phyloP scores from a whole-genome alignment of 2,113 vertebrate genomes.

The Ammospiza nelsoni region DNA sequence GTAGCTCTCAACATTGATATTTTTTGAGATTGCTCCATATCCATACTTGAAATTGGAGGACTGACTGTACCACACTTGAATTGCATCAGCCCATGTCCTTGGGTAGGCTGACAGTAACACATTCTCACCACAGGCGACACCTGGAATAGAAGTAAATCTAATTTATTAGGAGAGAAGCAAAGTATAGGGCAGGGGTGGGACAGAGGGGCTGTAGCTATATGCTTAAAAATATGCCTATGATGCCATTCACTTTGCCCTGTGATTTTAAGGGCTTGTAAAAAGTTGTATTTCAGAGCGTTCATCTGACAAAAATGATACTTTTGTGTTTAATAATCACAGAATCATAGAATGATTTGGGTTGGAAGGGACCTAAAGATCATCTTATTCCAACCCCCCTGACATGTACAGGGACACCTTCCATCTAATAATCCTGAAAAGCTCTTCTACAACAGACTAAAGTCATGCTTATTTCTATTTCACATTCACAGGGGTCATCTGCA shows the following conservation, averaged over 20 bases:
- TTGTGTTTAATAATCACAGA: background rate
- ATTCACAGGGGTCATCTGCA: background rate
- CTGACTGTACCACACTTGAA: slow-evolving; percentile 19
- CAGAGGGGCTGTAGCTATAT: background rate
- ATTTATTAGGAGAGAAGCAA: background rate
- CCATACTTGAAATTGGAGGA: slow-evolving; percentile 39
- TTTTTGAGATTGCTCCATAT: background rate
- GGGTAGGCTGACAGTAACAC: background rate
- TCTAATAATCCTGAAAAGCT: background rate
- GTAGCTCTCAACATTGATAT: background rate
- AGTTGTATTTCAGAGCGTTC: background rate
- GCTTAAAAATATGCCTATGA: background rate
- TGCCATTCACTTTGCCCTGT: background rate
- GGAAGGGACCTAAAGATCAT: background rate
- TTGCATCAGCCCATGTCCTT: slow-evolving; percentile 27
- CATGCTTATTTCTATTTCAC: background rate
- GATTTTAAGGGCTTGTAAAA: background rate
- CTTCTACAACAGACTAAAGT: background rate
- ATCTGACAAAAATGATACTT: background rate
- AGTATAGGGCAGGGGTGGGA: too few species aligned
- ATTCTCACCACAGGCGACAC: slow-evolving; percentile 39
- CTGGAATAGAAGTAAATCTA: background rate
- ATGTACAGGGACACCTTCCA: background rate
- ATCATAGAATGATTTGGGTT: background rate
- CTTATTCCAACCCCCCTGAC: background rate